Evolutionary conservation across 2,888 invertebrate genomes (phyloP).

Genomic region (Tolmerus cingulatus): DNA sequence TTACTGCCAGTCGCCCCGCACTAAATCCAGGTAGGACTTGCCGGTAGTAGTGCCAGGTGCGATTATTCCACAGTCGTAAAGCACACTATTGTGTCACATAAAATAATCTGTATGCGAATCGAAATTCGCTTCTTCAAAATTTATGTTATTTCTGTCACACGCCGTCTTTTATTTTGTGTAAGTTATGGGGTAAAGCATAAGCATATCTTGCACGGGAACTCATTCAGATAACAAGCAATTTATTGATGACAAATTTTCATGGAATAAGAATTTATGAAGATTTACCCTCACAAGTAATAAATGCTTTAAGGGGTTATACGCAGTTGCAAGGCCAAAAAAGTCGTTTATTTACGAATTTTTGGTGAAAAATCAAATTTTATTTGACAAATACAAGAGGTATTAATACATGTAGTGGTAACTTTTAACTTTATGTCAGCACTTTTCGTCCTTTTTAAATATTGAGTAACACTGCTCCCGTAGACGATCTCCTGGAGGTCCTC

Average conservation of each 20-base stretch:
- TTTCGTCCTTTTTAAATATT: no score
- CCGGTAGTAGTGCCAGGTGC: slow-evolving; percentile 7
- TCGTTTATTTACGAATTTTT: no score
- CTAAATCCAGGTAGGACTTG: neutral
- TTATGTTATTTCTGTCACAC: neutral
- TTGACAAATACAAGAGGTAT: no score
- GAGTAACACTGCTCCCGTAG: no score
- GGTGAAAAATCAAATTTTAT: no score
- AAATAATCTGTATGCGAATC: neutral
- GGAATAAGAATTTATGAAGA: neutral
- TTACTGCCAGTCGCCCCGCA: neutral
- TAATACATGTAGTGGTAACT: no score
- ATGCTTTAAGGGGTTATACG: neutral
- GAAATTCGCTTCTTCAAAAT: neutral
- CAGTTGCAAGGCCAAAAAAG: no score
- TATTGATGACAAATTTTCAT: neutral
- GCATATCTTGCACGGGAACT: neutral
- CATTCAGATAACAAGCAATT: neutral
- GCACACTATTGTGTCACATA: slow-evolving; percentile 1
- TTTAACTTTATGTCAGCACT: no score
- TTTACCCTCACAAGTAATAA: neutral
- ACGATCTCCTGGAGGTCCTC: no score
- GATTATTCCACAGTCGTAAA: neutral
- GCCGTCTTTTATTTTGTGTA: neutral
- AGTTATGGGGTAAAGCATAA: neutral